Percentiles rank a stretch among this genome's conserved stretches.
These are phyloP conservation scores for Etheostoma spectabile DNA, from an alignment of 2,113 vertebrate genomes.

Conservation along the genomic window DNA sequence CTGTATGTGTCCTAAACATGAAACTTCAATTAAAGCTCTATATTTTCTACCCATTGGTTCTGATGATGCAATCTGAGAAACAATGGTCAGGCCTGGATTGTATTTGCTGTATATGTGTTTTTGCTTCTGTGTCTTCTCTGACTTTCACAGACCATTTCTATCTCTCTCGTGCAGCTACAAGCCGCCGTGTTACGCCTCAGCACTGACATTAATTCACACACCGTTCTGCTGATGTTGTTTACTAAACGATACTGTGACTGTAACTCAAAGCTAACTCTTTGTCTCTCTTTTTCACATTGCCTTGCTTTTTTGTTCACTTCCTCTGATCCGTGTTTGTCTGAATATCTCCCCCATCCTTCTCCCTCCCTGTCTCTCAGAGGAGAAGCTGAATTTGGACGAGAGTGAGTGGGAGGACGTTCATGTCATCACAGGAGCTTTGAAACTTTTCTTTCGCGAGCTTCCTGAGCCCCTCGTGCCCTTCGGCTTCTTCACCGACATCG, in stretches of 20 bases:
- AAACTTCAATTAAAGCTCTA: slow-evolving; percentile 1
- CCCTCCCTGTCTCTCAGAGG: slow-evolving; percentile 79
- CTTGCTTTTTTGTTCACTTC: slow-evolving; percentile 17
- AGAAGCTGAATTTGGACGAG: slow-evolving; percentile 89
- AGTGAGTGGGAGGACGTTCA: slow-evolving; percentile 93
- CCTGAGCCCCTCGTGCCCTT: slow-evolving; percentile 90
- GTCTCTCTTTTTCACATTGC: slow-evolving; percentile 13
- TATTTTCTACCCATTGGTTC: background rate
- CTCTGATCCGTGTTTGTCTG: slow-evolving; percentile 35
- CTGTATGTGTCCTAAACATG: background rate
- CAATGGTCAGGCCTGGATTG: slow-evolving; percentile 43
- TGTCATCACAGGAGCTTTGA: slow-evolving; percentile 92
- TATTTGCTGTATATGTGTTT: slow-evolving; percentile 27
- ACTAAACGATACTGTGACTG: slow-evolving; percentile 19
- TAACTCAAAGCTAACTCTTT: slow-evolving; percentile 12
- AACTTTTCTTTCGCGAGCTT: slow-evolving; percentile 94
- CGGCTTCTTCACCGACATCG: slow-evolving; percentile 83
- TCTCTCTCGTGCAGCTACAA: slow-evolving; percentile 64
- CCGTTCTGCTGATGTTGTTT: slow-evolving; percentile 4
- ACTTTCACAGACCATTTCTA: slow-evolving; percentile 50
- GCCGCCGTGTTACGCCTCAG: slow-evolving; percentile 50
- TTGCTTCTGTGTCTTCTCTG: slow-evolving; percentile 27
- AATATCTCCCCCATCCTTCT: background rate
- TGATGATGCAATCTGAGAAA: slow-evolving; percentile 38
- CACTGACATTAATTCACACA: slow-evolving; percentile 27